Evolutionary conservation across 2,888 invertebrate genomes (phyloP).

Genomic region (Ormia ochracea): DNA sequence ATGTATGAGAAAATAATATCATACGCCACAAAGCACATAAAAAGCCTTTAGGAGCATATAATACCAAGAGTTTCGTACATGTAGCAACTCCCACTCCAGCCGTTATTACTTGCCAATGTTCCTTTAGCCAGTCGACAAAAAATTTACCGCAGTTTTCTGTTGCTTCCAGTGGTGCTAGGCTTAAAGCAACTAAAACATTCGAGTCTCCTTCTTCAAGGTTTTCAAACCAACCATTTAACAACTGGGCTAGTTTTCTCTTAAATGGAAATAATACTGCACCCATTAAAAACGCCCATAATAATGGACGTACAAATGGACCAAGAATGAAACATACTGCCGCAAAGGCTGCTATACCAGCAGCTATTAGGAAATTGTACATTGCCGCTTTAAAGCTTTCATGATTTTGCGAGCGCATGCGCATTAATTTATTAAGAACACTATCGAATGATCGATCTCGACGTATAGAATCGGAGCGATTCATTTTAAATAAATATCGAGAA

Average conservation of each 20-base stretch:
- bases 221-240: slow-evolving; percentile 88
- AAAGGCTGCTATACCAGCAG: slow-evolving; percentile 74
- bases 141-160: slow-evolving; percentile 86
- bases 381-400: slow-evolving; percentile 76
- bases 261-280: slow-evolving; percentile 98
- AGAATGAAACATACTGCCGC: slow-evolving; percentile 88
- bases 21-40: slow-evolving; percentile 78
- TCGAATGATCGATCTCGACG: slow-evolving; percentile 76
- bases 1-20: slow-evolving; percentile 72
- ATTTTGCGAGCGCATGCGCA: slow-evolving; percentile 73
- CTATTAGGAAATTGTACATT: slow-evolving; percentile 76
- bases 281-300: slow-evolving; percentile 96
- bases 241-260: slow-evolving; percentile 87
- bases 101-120: slow-evolving; percentile 81
- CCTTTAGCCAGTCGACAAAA: slow-evolving; percentile 83
- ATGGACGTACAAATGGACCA: slow-evolving; percentile 93
- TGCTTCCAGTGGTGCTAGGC: slow-evolving; percentile 85
- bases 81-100: slow-evolving; percentile 74
- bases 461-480: slow-evolving; percentile 73
- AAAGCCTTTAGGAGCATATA: slow-evolving; percentile 82
- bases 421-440: slow-evolving; percentile 74
- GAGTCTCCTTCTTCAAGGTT: slow-evolving; percentile 82
- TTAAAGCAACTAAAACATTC: slow-evolving; percentile 80
- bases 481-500: slow-evolving; percentile 47
- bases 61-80: slow-evolving; percentile 70